Conservation (phyloP, 2,888 invertebrate genomes). For the Thereva nobilitata region DNA sequence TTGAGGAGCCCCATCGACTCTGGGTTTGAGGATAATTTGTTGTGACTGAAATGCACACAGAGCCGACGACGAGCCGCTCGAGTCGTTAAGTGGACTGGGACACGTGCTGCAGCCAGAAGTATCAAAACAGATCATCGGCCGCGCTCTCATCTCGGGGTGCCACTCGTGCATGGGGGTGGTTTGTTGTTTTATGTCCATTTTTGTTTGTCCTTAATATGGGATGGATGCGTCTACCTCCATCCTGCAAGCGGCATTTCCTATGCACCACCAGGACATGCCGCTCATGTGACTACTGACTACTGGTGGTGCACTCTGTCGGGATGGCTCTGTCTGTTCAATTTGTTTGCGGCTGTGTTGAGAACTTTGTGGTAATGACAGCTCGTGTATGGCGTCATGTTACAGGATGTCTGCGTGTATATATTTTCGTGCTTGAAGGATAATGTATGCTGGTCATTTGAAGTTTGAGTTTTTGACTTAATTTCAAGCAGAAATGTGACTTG, state of each 20-base stretch:
- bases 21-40: constrained; percentile 26
- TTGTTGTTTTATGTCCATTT: constrained; percentile 22
- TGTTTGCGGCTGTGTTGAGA: constrained; percentile 22
- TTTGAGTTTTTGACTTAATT: too few species aligned
- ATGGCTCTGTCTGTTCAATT: constrained; percentile 14
- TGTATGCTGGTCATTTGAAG: too few species aligned
- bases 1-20: not conserved
- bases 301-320: constrained; percentile 3
- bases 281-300: constrained; percentile 4
- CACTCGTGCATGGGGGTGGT: not conserved
- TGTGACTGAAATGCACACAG: constrained; percentile 32
- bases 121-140: constrained; percentile 25
- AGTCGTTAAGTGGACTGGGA: constrained; percentile 23
- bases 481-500: too few species aligned
- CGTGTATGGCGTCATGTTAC: constrained; percentile 34
- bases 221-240: too few species aligned
- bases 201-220: constrained; percentile 1
- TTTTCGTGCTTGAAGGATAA: too few species aligned
- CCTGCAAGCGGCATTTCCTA: not conserved
- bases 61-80: not conserved
- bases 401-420: not conserved
- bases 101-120: constrained; percentile 31
- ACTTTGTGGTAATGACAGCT: constrained; percentile 36
- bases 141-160: not conserved
- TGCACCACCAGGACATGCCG: not conserved